Percentiles rank a stretch among this genome's conserved stretches.
phyloP scores from a whole-genome alignment of 2,888 invertebrate species.

The Zhengitettix transpicula region DNA sequence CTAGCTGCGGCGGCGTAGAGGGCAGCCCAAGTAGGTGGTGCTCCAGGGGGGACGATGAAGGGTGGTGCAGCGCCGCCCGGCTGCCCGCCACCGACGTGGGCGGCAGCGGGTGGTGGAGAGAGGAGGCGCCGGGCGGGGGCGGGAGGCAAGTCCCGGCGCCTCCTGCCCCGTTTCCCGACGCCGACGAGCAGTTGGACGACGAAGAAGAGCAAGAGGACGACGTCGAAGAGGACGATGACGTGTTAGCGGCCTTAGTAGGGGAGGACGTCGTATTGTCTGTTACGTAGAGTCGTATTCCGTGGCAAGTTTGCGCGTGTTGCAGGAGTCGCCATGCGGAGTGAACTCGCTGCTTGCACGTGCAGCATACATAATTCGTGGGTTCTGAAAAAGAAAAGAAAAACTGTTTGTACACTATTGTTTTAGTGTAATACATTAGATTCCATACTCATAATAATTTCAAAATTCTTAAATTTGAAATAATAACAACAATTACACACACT shows the following conservation, averaged over 20 bases:
- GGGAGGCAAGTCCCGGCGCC: slow-evolving; percentile 2
- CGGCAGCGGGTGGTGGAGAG: slow-evolving; percentile 50
- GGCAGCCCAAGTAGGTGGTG: slow-evolving; percentile 42
- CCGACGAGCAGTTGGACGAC: slow-evolving; percentile 27
- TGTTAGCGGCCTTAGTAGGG: slow-evolving; percentile 5
- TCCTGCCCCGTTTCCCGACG: neutral
- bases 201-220: slow-evolving; percentile 23
- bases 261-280: neutral
- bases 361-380: slow-evolving; percentile 86
- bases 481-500: too few species aligned
- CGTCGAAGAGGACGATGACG: slow-evolving; percentile 21
- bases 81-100: slow-evolving; percentile 24
- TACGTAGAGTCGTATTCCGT: slow-evolving; percentile 85
- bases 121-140: neutral
- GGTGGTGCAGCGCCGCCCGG: neutral
- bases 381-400: slow-evolving; percentile 45
- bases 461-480: too few species aligned
- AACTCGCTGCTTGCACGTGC: slow-evolving; percentile 80
- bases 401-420: too few species aligned
- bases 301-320: slow-evolving; percentile 87
- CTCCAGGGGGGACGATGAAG: neutral
- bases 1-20: slow-evolving; percentile 50
- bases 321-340: slow-evolving; percentile 90
- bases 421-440: too few species aligned
- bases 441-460: too few species aligned